phyloP scores from a whole-genome alignment of 2,797 vertebrate species.

The Glyptemys insculpta region DNA sequence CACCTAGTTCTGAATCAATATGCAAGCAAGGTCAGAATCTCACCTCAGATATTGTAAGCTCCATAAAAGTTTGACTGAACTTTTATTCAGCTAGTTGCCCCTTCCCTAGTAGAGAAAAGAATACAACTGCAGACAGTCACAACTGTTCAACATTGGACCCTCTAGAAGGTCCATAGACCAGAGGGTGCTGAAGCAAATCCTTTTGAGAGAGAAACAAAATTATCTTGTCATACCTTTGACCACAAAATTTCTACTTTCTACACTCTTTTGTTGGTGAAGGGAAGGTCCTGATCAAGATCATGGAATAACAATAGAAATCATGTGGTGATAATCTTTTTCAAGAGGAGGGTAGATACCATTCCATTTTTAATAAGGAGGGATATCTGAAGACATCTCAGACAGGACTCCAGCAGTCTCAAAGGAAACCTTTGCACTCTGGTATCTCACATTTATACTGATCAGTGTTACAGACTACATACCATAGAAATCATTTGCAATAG shows the following conservation, averaged over 20 bases:
- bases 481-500: background rate
- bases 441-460: background rate
- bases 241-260: background rate
- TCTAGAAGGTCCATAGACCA: background rate
- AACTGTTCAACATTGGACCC: background rate
- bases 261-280: background rate
- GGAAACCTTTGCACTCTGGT: background rate
- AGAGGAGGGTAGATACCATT: background rate
- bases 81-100: background rate
- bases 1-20: background rate
- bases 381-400: background rate
- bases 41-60: background rate
- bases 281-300: background rate
- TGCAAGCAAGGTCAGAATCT: background rate
- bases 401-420: background rate
- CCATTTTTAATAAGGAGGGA: background rate
- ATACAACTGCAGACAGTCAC: background rate
- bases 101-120: background rate
- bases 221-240: background rate
- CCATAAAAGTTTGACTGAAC: background rate
- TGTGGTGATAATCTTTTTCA: background rate
- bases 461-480: background rate
- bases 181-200: background rate
- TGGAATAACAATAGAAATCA: slow-evolving; percentile 2
- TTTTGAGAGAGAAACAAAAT: background rate